These are phyloP conservation scores for Cataglyphis livida DNA, from an alignment of 2,888 invertebrate species.

Conservation along the genomic window DNA sequence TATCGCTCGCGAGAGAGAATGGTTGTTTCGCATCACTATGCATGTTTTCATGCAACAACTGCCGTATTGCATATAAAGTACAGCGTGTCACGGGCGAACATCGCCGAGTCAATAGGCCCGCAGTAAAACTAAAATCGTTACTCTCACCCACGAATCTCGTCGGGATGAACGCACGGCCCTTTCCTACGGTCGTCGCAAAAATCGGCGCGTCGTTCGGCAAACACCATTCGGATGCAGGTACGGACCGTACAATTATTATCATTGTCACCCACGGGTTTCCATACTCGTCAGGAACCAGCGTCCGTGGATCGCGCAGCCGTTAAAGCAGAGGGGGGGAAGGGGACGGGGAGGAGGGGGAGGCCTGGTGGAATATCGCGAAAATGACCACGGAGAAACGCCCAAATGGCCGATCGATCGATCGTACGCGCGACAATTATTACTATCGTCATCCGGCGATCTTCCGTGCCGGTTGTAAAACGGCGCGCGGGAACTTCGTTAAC, in stretches of 20 bases:
- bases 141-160: conserved; percentile 70
- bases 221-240: conserved; percentile 51
- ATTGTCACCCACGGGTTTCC: conserved; percentile 77
- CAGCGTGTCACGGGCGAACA: conserved; percentile 20
- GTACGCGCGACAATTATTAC: conserved; percentile 69
- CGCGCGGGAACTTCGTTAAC: conserved; percentile 67
- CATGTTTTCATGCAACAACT: conserved; percentile 32
- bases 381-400: conserved; percentile 31
- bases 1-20: background rate
- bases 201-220: conserved; percentile 23
- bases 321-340: background rate
- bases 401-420: conserved; percentile 66
- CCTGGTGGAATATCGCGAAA: conserved; percentile 39
- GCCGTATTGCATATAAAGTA: conserved; percentile 36
- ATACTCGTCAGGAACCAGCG: conserved; percentile 60
- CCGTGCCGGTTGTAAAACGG: conserved; percentile 55
- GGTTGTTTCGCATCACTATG: background rate
- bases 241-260: conserved; percentile 68
- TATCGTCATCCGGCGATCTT: conserved; percentile 68
- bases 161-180: conserved; percentile 38
- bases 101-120: conserved; percentile 37
- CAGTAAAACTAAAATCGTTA: conserved; percentile 66
- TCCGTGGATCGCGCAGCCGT: conserved; percentile 26
- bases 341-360: background rate
- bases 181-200: conserved; percentile 10